Evolutionary conservation across 2,888 invertebrate species (phyloP).

Genomic region (Rhodophaea formosa): DNA sequence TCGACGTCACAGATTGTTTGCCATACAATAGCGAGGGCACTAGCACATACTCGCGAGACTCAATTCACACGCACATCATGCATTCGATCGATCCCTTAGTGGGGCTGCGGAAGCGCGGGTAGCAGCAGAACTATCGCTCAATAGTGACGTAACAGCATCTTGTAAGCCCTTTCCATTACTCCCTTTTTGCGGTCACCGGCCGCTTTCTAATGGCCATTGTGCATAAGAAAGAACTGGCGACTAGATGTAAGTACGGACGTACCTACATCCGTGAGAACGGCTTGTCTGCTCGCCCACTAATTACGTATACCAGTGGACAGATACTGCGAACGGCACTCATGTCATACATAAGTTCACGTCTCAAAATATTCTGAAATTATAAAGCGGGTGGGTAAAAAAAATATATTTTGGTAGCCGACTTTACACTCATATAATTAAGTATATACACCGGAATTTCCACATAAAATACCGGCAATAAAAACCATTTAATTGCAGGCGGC

Average conservation of each 20-base stretch:
- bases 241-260: constrained; percentile 54
- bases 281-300: constrained; percentile 44
- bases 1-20: constrained; percentile 58
- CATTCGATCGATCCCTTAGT: constrained; percentile 32
- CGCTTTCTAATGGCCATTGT: constrained; percentile 78
- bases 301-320: constrained; percentile 45
- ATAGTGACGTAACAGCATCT: constrained; percentile 72
- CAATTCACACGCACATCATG: constrained; percentile 47
- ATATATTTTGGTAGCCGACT: background rate
- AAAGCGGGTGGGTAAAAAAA: background rate
- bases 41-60: constrained; percentile 48
- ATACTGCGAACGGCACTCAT: constrained; percentile 21
- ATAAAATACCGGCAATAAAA: background rate
- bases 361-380: background rate
- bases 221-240: constrained; percentile 56
- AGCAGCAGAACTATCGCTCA: constrained; percentile 54
- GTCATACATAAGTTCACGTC: constrained; percentile 1
- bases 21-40: constrained; percentile 59
- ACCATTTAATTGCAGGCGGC: background rate
- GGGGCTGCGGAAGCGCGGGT: constrained; percentile 36
- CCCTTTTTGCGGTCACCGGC: constrained; percentile 75
- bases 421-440: background rate
- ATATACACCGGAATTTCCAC: background rate
- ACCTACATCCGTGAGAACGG: constrained; percentile 72
- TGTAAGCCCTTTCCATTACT: constrained; percentile 73